Conservation (phyloP, 2,888 invertebrate species). For the Limnephilus lunatus region DNA sequence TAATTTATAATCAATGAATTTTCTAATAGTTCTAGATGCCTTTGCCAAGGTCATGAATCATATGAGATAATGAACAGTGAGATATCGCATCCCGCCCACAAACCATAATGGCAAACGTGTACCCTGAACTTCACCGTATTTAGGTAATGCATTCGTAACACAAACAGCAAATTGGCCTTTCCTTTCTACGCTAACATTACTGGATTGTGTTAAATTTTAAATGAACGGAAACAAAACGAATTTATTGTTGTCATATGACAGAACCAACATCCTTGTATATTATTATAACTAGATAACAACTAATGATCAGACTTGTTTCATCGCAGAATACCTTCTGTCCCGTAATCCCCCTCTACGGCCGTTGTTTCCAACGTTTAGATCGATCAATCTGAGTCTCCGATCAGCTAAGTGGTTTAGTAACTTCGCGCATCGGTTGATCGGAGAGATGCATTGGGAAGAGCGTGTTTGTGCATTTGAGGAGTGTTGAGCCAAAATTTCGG, state of each 20-base stretch:
- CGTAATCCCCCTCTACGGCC: too few species aligned
- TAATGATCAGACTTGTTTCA: not conserved
- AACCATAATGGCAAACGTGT: not conserved
- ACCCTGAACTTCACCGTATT: not conserved
- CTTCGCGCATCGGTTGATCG: too few species aligned
- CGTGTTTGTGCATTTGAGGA: too few species aligned
- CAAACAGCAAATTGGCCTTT: not conserved
- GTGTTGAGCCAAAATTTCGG: too few species aligned
- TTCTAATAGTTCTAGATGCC: not conserved
- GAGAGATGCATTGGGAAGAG: too few species aligned
- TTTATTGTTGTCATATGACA: not conserved
- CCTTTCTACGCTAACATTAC: not conserved
- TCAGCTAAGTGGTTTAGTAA: too few species aligned
- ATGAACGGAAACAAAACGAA: not conserved
- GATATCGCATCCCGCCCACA: not conserved
- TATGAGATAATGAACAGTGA: not conserved
- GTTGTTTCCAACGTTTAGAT: too few species aligned
- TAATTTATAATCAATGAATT: not conserved
- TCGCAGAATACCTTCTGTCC: not conserved
- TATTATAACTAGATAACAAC: not conserved
- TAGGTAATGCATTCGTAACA: not conserved
- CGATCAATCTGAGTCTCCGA: too few species aligned
- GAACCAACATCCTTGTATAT: not conserved
- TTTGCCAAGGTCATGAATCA: not conserved
- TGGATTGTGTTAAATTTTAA: not conserved